A percentile compares a stretch with the other conserved stretches of the same genome.
These are phyloP conservation scores for Chrysodeixis includens DNA, from an alignment of 2,888 invertebrate species.

Conservation along the genomic window DNA sequence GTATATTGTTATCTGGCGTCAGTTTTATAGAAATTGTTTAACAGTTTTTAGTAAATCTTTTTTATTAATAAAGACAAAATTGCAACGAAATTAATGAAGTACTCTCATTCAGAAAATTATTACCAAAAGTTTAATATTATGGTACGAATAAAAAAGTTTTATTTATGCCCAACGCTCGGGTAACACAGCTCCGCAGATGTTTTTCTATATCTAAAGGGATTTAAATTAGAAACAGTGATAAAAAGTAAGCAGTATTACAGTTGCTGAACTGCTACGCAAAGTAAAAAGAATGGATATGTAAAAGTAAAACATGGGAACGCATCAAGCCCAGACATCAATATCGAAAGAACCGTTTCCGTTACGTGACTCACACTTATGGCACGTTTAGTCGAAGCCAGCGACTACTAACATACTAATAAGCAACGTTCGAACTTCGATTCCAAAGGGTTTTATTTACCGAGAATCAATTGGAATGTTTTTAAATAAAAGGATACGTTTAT, in stretches of 20 bases:
- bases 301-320: conserved; percentile 77
- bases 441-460: conserved; percentile 16
- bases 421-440: conserved; percentile 34
- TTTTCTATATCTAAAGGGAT: conserved; percentile 76
- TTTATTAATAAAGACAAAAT: not conserved
- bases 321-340: conserved; percentile 81
- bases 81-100: conserved; percentile 51
- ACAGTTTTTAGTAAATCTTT: not conserved
- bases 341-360: conserved; percentile 86
- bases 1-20: not conserved
- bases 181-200: conserved; percentile 78
- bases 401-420: conserved; percentile 84
- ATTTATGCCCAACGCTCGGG: conserved; percentile 75
- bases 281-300: conserved; percentile 52
- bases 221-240: conserved; percentile 56
- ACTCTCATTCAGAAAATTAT: conserved; percentile 68
- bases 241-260: conserved; percentile 56
- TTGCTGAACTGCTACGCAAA: conserved; percentile 45
- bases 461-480: not conserved
- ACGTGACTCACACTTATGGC: conserved; percentile 87
- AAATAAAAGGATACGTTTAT: not conserved
- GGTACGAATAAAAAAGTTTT: conserved; percentile 77
- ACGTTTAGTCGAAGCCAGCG: conserved; percentile 80
- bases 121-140: conserved; percentile 73
- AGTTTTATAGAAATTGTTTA: not conserved